phyloP scores from a whole-genome alignment of 1,140 invertebrate species.

The Aphelinus certus region DNA sequence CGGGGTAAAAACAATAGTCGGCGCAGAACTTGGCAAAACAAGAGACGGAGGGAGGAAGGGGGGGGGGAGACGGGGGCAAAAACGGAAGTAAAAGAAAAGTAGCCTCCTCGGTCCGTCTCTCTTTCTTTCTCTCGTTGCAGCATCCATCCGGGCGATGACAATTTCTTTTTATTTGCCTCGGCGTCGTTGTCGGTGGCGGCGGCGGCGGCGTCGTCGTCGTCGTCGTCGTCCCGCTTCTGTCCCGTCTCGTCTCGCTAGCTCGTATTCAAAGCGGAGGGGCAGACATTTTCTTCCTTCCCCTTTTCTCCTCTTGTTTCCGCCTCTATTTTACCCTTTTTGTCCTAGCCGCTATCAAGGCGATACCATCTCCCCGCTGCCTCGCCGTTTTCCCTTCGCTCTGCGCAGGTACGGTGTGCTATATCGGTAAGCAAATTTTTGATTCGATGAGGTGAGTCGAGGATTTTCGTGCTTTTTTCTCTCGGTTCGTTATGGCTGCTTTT shows the following conservation, averaged over 20 bases:
- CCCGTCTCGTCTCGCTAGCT: slow-evolving; percentile 31
- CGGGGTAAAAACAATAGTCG: slow-evolving; percentile 44
- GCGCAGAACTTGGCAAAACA: not conserved
- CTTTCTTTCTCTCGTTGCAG: not conserved
- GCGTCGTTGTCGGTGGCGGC: not conserved
- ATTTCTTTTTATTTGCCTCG: slow-evolving; percentile 55
- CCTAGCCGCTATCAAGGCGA: not conserved
- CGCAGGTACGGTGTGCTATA: not conserved
- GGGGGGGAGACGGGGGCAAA: not conserved
- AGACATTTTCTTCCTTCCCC: slow-evolving; percentile 7
- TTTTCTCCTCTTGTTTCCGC: slow-evolving; percentile 4
- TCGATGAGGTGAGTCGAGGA: slow-evolving; percentile 44
- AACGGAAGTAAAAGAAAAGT: slow-evolving; percentile 19
- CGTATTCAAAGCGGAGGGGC: slow-evolving; percentile 6
- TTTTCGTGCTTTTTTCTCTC: not conserved
- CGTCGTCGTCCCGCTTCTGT: not conserved
- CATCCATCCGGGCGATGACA: slow-evolving; percentile 54
- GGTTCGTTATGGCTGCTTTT: not conserved
- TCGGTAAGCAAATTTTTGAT: slow-evolving; percentile 51
- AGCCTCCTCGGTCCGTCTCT: not conserved
- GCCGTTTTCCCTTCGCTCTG: not conserved
- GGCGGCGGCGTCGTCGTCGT: not conserved
- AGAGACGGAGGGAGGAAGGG: no score
- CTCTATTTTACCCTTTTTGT: slow-evolving; percentile 18
- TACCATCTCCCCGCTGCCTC: not conserved